Evolutionary conservation across 2,888 invertebrate genomes (phyloP).

Genomic region (Osmoderma eremita): DNA sequence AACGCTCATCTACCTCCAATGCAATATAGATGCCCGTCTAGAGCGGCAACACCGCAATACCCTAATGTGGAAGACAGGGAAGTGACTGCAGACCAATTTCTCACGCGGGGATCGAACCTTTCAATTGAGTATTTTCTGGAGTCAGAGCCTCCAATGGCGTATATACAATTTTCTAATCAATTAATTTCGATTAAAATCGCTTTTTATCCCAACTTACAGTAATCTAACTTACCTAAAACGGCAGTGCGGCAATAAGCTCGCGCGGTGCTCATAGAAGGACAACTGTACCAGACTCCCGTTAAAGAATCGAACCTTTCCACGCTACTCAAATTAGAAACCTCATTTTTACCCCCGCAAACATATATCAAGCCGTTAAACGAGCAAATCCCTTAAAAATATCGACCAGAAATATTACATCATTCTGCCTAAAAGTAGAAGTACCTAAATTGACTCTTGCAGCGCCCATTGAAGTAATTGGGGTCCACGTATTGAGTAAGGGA

Average conservation of each 20-base stretch:
- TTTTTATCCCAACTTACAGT: background rate
- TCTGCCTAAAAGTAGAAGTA: too few species aligned
- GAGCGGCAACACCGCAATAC: conserved; percentile 72
- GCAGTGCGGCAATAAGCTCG: conserved; percentile 74
- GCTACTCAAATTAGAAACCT: conserved; percentile 74
- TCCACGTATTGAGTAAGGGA: conserved; percentile 70
- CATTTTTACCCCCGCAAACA: conserved; percentile 75
- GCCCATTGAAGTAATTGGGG: conserved; percentile 77
- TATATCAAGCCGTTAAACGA: conserved; percentile 72
- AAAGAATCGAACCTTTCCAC: too few species aligned
- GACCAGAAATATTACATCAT: conserved; percentile 17
- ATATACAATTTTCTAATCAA: conserved; percentile 74
- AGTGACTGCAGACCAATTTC: conserved; percentile 73
- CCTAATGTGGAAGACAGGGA: conserved; percentile 73
- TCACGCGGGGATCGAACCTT: conserved; percentile 74
- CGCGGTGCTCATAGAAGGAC: conserved; percentile 74
- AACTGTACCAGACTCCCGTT: conserved; percentile 76
- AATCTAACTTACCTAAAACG: conserved; percentile 65
- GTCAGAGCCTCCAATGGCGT: conserved; percentile 76
- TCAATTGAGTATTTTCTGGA: conserved; percentile 77
- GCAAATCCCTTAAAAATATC: conserved; percentile 62
- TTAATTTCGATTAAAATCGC: conserved; percentile 14
- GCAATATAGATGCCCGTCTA: conserved; percentile 73
- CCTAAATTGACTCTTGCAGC: conserved; percentile 72
- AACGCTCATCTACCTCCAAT: conserved; percentile 71